Evolutionary conservation across 1,140 invertebrate genomes (phyloP).

Genomic region (Orchestia grillus): DNA sequence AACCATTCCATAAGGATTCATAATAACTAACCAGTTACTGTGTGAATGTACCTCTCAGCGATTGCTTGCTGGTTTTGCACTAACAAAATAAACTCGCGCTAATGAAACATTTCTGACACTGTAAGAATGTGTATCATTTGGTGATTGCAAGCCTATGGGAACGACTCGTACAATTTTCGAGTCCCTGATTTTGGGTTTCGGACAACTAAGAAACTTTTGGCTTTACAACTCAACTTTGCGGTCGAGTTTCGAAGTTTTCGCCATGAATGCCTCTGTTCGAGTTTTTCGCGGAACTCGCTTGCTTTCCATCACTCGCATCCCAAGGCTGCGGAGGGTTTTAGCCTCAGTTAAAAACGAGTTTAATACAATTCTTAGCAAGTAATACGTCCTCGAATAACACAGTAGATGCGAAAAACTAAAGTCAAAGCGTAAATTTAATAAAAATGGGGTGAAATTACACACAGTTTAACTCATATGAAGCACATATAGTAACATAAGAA

Average conservation of each 20-base stretch:
- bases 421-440: too few species aligned
- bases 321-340: neutral
- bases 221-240: conserved; percentile 7
- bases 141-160: neutral
- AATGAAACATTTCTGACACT: neutral
- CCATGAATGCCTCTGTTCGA: neutral
- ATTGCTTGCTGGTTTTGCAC: neutral
- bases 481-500: too few species aligned
- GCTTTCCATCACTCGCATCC: neutral
- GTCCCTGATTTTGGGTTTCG: neutral
- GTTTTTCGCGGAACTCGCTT: neutral
- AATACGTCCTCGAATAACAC: too few species aligned
- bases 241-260: neutral
- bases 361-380: neutral
- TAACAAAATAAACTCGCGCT: neutral
- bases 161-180: neutral
- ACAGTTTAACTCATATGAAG: too few species aligned
- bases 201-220: neutral
- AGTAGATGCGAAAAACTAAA: too few species aligned
- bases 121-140: neutral
- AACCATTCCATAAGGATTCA: too few species aligned
- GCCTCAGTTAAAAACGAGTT: neutral
- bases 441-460: too few species aligned
- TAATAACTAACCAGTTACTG: neutral
- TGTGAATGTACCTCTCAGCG: neutral